Conservation (phyloP, 1,140 invertebrate species). For the Drosophila orosa region DNA sequence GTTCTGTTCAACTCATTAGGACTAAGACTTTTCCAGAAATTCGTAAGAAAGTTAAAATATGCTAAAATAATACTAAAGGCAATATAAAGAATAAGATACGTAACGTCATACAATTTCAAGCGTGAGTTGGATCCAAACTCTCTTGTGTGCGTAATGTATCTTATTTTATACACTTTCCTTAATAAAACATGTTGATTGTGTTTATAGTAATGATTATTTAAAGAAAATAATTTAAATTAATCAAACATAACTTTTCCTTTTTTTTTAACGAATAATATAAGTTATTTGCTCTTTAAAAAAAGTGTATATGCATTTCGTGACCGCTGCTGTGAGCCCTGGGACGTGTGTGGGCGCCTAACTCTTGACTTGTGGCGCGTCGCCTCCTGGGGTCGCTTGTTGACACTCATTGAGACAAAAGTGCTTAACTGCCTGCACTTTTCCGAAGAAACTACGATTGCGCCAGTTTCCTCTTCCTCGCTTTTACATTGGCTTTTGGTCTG, state of each 20-base stretch:
- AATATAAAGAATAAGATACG: not conserved
- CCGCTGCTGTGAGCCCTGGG: slow-evolving; percentile 4
- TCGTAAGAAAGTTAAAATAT: too few relatives aligned
- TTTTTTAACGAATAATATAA: too few relatives aligned
- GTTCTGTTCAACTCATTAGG: too few relatives aligned
- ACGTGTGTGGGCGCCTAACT: slow-evolving; percentile 29
- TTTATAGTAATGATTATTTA: too few relatives aligned
- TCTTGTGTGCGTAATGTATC: not conserved
- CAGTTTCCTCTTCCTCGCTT: slow-evolving; percentile 31
- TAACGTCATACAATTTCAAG: not conserved
- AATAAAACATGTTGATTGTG: too few relatives aligned
- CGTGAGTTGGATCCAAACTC: too few relatives aligned
- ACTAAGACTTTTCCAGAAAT: too few relatives aligned
- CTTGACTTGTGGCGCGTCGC: slow-evolving; percentile 57
- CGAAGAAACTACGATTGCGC: slow-evolving; percentile 48
- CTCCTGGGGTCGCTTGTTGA: slow-evolving; percentile 68
- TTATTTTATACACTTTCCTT: not conserved
- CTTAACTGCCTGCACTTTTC: slow-evolving; percentile 79
- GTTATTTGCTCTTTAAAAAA: too few relatives aligned
- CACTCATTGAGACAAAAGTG: slow-evolving; percentile 82
- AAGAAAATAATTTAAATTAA: too few relatives aligned
- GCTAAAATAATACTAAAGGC: not conserved
- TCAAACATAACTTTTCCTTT: too few relatives aligned
- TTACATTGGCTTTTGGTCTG: slow-evolving; percentile 34
- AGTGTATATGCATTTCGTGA: slow-evolving; percentile 2